Evolutionary conservation across 2,797 vertebrate species (phyloP), one percentile per base, ranked within the genome.

Genomic region (Dromococcyx pavoninus): DNA sequence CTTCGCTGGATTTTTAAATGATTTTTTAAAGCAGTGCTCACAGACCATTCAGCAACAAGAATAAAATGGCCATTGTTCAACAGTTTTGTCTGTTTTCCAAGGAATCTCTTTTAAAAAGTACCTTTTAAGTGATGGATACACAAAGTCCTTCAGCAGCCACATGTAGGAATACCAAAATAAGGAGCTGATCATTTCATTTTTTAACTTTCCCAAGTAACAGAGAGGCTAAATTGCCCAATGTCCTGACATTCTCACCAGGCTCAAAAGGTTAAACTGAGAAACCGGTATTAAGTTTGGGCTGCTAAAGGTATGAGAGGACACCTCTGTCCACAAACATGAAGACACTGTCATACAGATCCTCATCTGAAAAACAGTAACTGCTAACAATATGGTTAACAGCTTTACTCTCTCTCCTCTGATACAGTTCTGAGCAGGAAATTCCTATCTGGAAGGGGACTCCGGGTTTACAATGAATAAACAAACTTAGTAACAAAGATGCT

Each of bases 11-110:
- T 5, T 72, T 64, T n/a, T 30, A 4, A 32, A 39, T 41, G 23
- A 10, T 18, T 44, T 35, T 72, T 76, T 35, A 61, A 84, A 91
- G 53, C 22, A 43, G n/a, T 11, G 35, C 21, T 54, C 58, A 23
- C 1, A 8, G 33, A 50, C 33, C 24, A 8, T 32, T 81, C 43
- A 72, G 39, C 37, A 69, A 22, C n/a, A 50, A 16, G 9, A 0
- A 50, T 0, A 33, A 13, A 46, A 6, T 0, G 8, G 17, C 28
- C 44, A 75, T 10, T 3, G 3, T 28, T 30, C 8, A 21, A 44
- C 11, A 13, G 9, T 27, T 81, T 33, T 8, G 74, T 7, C 23
- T 11, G 0, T n/a, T 86, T 65, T 43, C 53, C 14, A 28, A 72
- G 27, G 41, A 60, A 81, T 28, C 6, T 56, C n/a, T 86, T 79